phyloP scores from a whole-genome alignment of 2,888 invertebrate genomes.

The Tiliacea citrago region DNA sequence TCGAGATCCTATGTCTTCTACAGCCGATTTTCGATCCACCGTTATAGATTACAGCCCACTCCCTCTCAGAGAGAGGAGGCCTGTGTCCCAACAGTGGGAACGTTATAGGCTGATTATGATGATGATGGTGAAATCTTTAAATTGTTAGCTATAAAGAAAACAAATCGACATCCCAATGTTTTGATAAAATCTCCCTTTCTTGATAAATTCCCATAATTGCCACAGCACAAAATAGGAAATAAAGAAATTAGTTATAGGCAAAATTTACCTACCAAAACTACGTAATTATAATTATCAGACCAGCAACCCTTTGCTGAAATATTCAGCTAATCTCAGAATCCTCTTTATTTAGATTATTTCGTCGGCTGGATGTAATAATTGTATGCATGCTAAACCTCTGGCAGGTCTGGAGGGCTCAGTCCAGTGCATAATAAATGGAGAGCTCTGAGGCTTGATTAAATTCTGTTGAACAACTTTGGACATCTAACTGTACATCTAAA shows the following conservation, averaged over 20 bases:
- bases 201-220: not conserved
- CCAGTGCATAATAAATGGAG: constrained; percentile 46
- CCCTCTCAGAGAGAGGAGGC: no score
- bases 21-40: no score
- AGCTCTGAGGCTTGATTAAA: constrained; percentile 30
- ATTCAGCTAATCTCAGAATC: constrained; percentile 43
- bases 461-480: constrained; percentile 14
- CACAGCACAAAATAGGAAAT: not conserved
- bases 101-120: no score
- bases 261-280: not conserved
- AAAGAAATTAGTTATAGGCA: not conserved
- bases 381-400: constrained; percentile 38
- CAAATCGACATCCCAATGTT: not conserved
- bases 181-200: not conserved
- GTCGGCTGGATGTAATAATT: constrained; percentile 23
- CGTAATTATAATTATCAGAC: constrained; percentile 23
- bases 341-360: constrained; percentile 21
- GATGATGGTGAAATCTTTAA: no score
- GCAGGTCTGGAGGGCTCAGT: constrained; percentile 7
- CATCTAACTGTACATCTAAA: not conserved
- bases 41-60: no score
- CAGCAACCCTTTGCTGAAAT: constrained; percentile 24
- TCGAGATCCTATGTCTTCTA: no score
- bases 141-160: no score
- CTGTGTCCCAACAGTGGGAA: no score